Conservation (phyloP, 2,113 vertebrate genomes). For the Fulmarus glacialis region DNA sequence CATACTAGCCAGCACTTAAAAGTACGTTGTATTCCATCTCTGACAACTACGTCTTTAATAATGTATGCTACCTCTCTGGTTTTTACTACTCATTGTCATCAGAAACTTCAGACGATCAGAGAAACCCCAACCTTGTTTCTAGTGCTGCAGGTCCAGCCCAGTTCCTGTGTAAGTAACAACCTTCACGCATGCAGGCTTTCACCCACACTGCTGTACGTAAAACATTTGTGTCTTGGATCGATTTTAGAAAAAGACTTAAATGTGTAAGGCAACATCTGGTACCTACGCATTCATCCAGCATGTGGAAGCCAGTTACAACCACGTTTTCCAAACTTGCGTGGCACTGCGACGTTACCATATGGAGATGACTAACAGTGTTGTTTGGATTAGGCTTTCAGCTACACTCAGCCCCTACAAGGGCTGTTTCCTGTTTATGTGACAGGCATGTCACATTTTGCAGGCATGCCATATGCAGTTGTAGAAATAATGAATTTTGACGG, state of each 20-base stretch:
- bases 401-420: neutral
- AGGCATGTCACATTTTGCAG: neutral
- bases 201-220: neutral
- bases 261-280: neutral
- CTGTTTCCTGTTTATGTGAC: neutral
- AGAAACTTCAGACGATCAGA: neutral
- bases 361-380: neutral
- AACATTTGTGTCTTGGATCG: neutral
- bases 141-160: neutral
- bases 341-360: neutral
- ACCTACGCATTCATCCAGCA: neutral
- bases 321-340: neutral
- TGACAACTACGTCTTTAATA: neutral
- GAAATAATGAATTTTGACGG: neutral
- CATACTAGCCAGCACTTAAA: neutral
- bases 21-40: neutral
- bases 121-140: neutral
- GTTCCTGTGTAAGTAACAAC: neutral
- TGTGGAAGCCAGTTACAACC: neutral
- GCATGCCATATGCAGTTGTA: neutral
- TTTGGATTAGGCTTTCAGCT: slow-evolving; percentile 2
- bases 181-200: neutral
- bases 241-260: neutral
- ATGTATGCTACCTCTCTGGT: neutral
- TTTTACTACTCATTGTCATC: neutral